A percentile compares a stretch with the other conserved stretches of the same genome.
Evolutionary conservation across 2,113 vertebrate species (phyloP).

Genomic region (Cyanoliseus patagonus): DNA sequence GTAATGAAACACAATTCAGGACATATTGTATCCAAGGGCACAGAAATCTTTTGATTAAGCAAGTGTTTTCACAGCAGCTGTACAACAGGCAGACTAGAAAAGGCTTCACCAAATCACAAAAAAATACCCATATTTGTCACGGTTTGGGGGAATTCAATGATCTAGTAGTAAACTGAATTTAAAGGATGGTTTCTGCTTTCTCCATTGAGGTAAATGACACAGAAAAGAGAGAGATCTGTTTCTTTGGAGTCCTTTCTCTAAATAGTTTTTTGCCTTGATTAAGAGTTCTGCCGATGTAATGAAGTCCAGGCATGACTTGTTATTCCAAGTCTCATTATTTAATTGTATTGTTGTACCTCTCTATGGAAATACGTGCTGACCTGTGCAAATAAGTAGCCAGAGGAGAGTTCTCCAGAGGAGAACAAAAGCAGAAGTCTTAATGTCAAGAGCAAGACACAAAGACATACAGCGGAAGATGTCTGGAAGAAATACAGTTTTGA

Average conservation of each 20-base stretch:
- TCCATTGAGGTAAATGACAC: background rate
- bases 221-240: background rate
- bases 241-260: background rate
- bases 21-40: constrained; percentile 42
- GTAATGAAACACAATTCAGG: constrained; percentile 33
- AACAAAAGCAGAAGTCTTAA: background rate
- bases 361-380: background rate
- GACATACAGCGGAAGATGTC: background rate
- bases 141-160: background rate
- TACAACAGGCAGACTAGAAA: background rate
- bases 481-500: background rate
- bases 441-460: background rate
- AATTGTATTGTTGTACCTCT: background rate
- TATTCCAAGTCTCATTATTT: background rate
- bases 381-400: background rate
- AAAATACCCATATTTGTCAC: background rate
- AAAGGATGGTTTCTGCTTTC: background rate
- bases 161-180: background rate
- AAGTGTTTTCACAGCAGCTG: constrained; percentile 4
- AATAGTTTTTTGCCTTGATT: background rate
- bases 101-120: background rate
- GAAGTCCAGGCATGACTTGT: background rate
- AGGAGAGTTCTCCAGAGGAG: background rate
- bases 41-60: constrained; percentile 42
- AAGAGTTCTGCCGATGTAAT: background rate